phyloP scores from a whole-genome alignment of 2,888 invertebrate species.

The Melanostoma scalare region DNA sequence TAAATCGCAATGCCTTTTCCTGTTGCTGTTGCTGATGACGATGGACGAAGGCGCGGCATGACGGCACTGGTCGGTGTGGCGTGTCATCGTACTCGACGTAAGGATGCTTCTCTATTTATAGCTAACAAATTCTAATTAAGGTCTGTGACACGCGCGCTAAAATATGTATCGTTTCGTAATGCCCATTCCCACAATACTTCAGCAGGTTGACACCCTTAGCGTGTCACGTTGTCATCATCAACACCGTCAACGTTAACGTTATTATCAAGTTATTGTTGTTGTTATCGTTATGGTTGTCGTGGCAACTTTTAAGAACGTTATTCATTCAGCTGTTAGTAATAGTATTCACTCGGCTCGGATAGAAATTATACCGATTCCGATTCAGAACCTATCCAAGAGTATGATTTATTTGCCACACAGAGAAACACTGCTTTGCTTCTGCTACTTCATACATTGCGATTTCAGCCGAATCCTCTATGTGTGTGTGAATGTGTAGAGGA shows the following conservation, averaged over 20 bases:
- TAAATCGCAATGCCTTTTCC: conserved; percentile 60
- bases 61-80: neutral
- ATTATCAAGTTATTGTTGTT: neutral
- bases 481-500: neutral
- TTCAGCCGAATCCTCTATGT: conserved; percentile 15
- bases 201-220: too few relatives aligned
- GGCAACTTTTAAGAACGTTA: conserved; percentile 57
- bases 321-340: conserved; percentile 63
- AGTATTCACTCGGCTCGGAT: conserved; percentile 6
- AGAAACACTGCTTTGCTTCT: neutral
- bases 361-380: conserved; percentile 2
- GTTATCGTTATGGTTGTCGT: conserved; percentile 29
- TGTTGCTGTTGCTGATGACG: neutral
- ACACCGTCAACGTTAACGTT: neutral
- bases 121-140: conserved; percentile 58
- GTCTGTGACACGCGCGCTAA: conserved; percentile 40
- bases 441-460: conserved; percentile 15
- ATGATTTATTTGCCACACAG: conserved; percentile 46
- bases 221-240: neutral
- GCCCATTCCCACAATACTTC: neutral
- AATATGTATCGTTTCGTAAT: conserved; percentile 38
- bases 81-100: too few relatives aligned
- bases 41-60: neutral
- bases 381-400: conserved; percentile 28
- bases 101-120: conserved; percentile 24